phyloP scores from a whole-genome alignment of 2,797 vertebrate species.

The Threskiornis aethiopicus region DNA sequence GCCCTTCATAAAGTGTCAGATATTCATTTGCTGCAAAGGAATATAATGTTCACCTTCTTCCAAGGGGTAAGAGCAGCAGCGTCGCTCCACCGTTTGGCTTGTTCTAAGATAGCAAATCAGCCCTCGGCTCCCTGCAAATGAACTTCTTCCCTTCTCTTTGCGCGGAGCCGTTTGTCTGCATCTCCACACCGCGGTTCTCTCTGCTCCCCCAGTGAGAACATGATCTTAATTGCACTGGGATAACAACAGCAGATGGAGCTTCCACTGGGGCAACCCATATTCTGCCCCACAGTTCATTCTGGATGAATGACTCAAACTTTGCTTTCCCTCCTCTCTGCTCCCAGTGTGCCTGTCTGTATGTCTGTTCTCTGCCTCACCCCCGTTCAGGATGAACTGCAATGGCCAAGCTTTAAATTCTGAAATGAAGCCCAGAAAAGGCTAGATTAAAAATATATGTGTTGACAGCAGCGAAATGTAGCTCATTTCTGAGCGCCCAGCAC shows the following conservation, averaged over 20 bases:
- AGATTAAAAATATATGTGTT: constrained; percentile 25
- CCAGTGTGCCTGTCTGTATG: neutral
- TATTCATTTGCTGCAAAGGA: constrained; percentile 63
- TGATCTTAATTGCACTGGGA: neutral
- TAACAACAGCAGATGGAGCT: neutral
- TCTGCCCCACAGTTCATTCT: neutral
- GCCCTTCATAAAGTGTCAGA: constrained; percentile 69
- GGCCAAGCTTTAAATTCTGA: neutral
- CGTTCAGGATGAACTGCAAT: neutral
- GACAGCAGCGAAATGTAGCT: neutral
- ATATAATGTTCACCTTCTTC: constrained; percentile 92
- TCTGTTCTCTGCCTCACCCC: neutral
- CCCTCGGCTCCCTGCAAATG: neutral
- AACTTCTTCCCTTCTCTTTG: neutral
- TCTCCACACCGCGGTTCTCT: neutral
- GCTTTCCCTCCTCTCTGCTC: neutral
- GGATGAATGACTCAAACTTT: neutral
- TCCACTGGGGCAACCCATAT: neutral
- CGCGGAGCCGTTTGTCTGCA: neutral
- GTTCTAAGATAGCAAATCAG: neutral
- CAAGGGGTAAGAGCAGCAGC: constrained; percentile 84
- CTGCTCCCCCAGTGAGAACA: neutral
- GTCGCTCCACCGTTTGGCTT: neutral
- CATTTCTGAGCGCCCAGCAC: neutral
- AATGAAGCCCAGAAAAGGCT: neutral